These are phyloP conservation scores for Lytechinus pictus DNA, from an alignment of 35 echinoderm and acorn worm genomes.

Conservation along the genomic window DNA sequence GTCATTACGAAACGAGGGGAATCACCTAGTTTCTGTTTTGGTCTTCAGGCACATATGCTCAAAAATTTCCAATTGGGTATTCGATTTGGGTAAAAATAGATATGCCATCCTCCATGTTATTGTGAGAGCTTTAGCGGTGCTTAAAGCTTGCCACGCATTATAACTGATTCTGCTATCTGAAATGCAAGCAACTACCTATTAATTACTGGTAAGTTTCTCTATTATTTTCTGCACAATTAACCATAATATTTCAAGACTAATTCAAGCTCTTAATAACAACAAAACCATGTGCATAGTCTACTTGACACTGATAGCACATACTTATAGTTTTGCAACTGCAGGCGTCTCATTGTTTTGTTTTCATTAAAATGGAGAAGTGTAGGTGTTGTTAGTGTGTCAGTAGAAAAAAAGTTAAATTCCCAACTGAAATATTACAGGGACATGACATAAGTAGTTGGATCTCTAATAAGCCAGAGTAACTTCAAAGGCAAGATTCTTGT, in stretches of 20 bases:
- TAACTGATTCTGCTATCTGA: not conserved
- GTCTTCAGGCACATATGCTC: not conserved
- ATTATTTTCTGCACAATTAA: not conserved
- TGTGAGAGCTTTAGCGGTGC: not conserved
- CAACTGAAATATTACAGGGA: not conserved
- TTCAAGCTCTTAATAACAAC: not conserved
- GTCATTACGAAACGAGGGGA: not conserved
- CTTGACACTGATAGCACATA: no score
- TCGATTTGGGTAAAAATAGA: not conserved
- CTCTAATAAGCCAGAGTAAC: no score
- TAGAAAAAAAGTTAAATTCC: not conserved
- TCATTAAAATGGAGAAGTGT: not conserved
- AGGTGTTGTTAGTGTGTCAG: not conserved
- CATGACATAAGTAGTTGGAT: not conserved
- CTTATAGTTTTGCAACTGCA: not conserved
- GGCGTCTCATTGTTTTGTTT: not conserved
- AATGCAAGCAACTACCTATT: not conserved
- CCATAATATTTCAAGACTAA: not conserved
- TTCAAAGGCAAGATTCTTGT: no score
- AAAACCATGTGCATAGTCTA: no score
- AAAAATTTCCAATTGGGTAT: not conserved
- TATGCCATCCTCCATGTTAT: not conserved
- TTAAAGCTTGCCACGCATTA: not conserved
- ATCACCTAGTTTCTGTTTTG: constrained; percentile 12
- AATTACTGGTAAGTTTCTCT: not conserved